These are phyloP conservation scores for Azemiops feae DNA, from an alignment of 2,113 vertebrate species.

Conservation along the genomic window DNA sequence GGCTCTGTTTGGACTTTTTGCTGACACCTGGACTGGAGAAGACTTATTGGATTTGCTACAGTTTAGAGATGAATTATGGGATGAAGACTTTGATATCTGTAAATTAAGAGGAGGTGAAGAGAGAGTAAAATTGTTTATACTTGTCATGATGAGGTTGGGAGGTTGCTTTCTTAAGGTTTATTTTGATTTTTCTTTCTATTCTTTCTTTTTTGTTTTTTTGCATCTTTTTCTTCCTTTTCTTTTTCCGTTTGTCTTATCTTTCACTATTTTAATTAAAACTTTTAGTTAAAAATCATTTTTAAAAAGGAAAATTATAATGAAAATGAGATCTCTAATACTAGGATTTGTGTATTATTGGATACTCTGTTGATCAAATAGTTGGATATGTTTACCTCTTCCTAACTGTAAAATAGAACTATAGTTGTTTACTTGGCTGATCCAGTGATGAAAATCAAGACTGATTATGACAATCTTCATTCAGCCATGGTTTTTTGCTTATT, in stretches of 20 bases:
- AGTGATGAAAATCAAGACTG: neutral
- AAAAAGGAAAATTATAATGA: neutral
- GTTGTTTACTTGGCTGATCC: neutral
- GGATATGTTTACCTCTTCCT: neutral
- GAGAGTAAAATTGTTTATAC: neutral
- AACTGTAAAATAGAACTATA: neutral
- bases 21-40: neutral
- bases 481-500: neutral
- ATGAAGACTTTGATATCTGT: neutral
- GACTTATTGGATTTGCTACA: neutral
- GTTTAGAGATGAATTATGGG: neutral
- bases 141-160: neutral
- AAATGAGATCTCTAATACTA: neutral
- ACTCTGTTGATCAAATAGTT: neutral
- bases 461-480: neutral
- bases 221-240: neutral
- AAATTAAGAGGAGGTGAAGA: neutral
- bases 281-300: neutral
- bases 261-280: neutral
- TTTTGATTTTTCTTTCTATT: neutral
- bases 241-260: neutral
- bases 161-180: neutral
- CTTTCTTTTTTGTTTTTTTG: neutral
- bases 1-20: neutral
- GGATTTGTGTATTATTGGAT: neutral